Evolutionary conservation across 1,140 invertebrate species (phyloP), one percentile per base, ranked within the genome.

Genomic region (Mactra quadrangularis): DNA sequence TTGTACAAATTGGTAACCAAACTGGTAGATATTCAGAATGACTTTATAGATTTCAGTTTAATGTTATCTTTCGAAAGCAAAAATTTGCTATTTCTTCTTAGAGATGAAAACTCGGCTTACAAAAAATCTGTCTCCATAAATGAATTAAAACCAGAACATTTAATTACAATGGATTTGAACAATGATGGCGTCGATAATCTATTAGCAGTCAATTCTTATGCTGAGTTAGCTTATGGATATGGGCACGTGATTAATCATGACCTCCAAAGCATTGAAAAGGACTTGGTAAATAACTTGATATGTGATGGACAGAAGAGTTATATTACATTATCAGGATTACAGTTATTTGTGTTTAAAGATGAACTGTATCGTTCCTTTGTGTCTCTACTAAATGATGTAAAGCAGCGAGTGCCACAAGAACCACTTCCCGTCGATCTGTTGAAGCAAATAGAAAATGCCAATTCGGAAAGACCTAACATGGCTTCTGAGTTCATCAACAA

Each of bases 191-290:
- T 29, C 19, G 13, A 41, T 38, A 33, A 57, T 9, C 19, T 29
- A 19, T 25, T 68, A 25, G 9, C 13, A 13, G 31, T 68, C 27
- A 45, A 68, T 27, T 79, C 76, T 41, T 47, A 70, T 47, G 45
- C 60, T 57, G 50, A 50, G 1, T 53, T 79, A 47, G n/a, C 17
- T 13, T 79, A 79, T 79, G 76, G 76, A 0, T 19, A 22, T 11
- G 76, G 76, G 35, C 47, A 57, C 41, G 13, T 33, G 29, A 45
- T 79, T 19, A 6, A 33, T 13, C 68, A 79, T 27, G 76, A 79
- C 57, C 68, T 79, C n/a, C n/a, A 41, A 11, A 79, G 55, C 27
- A 79, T 79, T 57, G 76, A 79, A 59, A 79, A 57, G 52, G 41
- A 66, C 13, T 29, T 79, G 17, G 60, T 45, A 33, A 25, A 47